Base-by-base conservation (phyloP, 2,113 vertebrate genomes). In the Paradisaea rubra region DNA sequence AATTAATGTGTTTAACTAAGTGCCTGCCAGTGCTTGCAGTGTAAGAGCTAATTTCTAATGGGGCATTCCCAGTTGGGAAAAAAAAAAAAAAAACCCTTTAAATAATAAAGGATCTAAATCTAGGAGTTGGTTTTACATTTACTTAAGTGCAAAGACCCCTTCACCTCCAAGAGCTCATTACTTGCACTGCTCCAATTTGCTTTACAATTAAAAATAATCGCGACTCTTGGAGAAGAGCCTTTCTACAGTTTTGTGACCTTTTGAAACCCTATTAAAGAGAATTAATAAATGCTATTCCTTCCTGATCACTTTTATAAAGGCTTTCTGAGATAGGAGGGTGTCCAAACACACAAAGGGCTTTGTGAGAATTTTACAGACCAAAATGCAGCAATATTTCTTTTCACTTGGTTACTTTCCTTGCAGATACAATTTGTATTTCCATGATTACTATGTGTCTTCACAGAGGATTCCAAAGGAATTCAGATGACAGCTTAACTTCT, bases 1-100 rank as follows among this genome's bases (percentile, higher is more conserved):
- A 96, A 95, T 93, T 91, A 91, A 93, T 96, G 91, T 80, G 81
- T 94, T 95, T 86, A 92, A 94, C 89, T 78, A 89, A 96, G 89
- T 44, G 82, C 66, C 91, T 89, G 95, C 81, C 92, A 78, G 68
- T 20, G 76, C 88, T 81, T 69, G 68, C 60, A 94, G 53, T 66
- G 4, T 28, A 88, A 86, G 39, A 92, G 65, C 72, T 87, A 74
- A 69, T 86, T 94, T 94, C 84, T 83, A 96, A 88, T 66, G 70
- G 87, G 81, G 81, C 80, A 94, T 87, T 95, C 72, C 81, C 85
- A 81, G 87, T 22, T 71, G 86, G 41, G 5, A 21, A 37, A 52
- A 37, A 64, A 68, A 23, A 63, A 33, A 22, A 63, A 53, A 65
- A 64, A 59, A 31, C 60, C 41, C 45, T 88, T 94, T 80, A 86